Conservation (phyloP, 2,797 vertebrate species). For the Chelmon rostratus region DNA sequence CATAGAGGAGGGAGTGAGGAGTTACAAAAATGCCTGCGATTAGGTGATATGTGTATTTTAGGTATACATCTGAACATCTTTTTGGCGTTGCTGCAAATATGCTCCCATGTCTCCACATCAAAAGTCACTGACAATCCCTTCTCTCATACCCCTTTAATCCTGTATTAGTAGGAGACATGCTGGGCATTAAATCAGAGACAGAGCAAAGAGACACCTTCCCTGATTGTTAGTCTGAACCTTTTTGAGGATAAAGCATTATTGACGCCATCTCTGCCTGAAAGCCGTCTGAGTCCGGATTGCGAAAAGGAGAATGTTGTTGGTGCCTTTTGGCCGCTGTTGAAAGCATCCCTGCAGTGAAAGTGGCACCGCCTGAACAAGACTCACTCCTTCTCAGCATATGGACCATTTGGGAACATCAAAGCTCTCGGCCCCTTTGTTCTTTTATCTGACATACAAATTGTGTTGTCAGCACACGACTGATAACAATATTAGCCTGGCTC, state of each 20-base stretch:
- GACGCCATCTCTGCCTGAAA: slow-evolving; percentile 1
- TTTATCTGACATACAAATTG: slow-evolving; percentile 80
- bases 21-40: no score
- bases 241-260: slow-evolving; percentile 9
- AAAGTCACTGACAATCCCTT: no score
- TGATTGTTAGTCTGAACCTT: not conserved
- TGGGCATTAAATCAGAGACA: no score
- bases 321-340: slow-evolving; percentile 64
- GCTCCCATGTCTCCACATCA: no score
- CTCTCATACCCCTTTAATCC: no score
- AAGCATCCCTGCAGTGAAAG: slow-evolving; percentile 63
- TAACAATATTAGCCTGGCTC: slow-evolving; percentile 71
- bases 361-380: slow-evolving; percentile 50
- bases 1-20: no score
- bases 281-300: slow-evolving; percentile 27
- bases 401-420: slow-evolving; percentile 82
- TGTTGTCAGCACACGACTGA: slow-evolving; percentile 72
- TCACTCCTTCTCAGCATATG: slow-evolving; percentile 56
- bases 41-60: no score
- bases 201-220: no score
- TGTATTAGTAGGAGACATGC: no score
- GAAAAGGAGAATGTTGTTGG: slow-evolving; percentile 25
- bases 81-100: no score
- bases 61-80: no score
- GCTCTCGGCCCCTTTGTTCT: slow-evolving; percentile 73